Evolutionary conservation across 2,797 vertebrate species (phyloP).

Genomic region (Anomalospiza imberbis): DNA sequence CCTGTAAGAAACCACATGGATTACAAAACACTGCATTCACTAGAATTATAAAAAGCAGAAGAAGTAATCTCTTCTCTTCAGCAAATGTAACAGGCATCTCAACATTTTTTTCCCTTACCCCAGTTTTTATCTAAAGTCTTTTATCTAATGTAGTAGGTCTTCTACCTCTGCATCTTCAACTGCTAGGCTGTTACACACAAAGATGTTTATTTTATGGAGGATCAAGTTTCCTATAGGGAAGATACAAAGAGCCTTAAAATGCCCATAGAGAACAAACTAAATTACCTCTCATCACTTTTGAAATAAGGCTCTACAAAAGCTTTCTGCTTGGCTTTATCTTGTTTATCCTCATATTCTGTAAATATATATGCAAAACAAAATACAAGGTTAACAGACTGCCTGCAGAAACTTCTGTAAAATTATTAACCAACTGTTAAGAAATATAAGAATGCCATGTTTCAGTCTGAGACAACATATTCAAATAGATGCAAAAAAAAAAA

Average conservation of each 20-base stretch:
- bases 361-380: conserved; percentile 8
- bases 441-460: background rate
- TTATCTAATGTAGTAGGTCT: background rate
- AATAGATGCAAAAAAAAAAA: background rate
- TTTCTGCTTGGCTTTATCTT: conserved; percentile 74
- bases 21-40: background rate
- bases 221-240: background rate
- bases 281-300: conserved; percentile 77
- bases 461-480: background rate
- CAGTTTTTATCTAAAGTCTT: background rate
- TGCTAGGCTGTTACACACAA: background rate
- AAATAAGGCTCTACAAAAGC: conserved; percentile 73
- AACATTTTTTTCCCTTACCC: background rate
- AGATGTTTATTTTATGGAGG: background rate
- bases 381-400: background rate
- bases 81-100: background rate
- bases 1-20: background rate
- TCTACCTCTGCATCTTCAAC: background rate
- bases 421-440: background rate
- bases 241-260: background rate
- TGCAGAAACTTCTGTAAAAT: background rate
- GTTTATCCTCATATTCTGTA: conserved; percentile 71
- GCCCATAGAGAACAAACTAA: background rate
- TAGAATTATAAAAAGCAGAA: background rate
- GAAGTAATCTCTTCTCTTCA: background rate